Evolutionary conservation across 2,113 vertebrate genomes (phyloP), one percentile per base, ranked within the genome.

Genomic region (Australoheros scitulus): DNA sequence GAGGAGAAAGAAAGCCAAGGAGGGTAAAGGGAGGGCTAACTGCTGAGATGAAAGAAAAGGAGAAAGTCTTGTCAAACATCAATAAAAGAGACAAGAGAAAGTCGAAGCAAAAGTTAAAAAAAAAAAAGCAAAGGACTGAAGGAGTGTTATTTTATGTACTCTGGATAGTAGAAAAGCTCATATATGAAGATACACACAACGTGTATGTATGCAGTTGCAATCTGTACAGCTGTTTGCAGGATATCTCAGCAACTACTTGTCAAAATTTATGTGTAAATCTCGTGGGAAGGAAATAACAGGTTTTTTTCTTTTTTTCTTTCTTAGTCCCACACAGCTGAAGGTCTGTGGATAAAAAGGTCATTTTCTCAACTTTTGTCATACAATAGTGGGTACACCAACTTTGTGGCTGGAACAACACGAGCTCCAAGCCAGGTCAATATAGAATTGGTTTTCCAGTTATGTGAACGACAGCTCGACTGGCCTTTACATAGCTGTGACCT

Each of bases 31-130:
- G 64, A 55, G 10, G 75, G 29, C 50, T 76, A 24, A 18, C 74
- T 3, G 79, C 72, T 34, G 81, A 47, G 85, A 77, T 50, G 29
- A 85, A 75, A 87, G 41, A 22, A 26, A 41, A 22, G 7, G 3
- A 81, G 61, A 15, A n/a, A 26, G 11, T 29, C 43, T 74, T 43
- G 41, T 84, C 61, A 72, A 79, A 77, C n/a, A 80, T 78, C 72
- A 81, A 75, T 60, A 47, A 57, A 72, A 32, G 26, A 72, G 65
- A 70, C 43, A 32, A 52, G 65, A 11, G 47, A 52, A 70, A 52
- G 43, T 22, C 1, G 1, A 47, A 61, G 1, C 17, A 34, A 41
- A 57, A 79, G 68, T 22, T 38, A 76, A 57, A 74, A 80, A 55
- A 9, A 22, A 22, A 52, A 59, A 26, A 50, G 47, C 57, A 77